Percentiles rank a stretch among this genome's conserved stretches.
These are phyloP conservation scores for Mormyrus proboscirostris DNA, from an alignment of 2,797 vertebrate genomes.

Conservation along the genomic window DNA sequence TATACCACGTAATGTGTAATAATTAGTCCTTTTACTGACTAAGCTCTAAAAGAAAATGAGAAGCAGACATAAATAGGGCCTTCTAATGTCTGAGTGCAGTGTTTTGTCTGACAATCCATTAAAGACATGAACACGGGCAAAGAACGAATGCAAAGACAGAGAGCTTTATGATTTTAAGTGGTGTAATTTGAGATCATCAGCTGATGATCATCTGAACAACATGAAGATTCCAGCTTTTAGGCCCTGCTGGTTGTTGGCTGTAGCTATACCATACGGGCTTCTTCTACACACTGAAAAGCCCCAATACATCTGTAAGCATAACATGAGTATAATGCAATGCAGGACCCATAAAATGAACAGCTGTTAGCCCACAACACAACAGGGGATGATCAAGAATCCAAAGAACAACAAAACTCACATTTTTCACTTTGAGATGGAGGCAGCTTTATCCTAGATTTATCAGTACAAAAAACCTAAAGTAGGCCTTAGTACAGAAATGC, in stretches of 20 bases:
- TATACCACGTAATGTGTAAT: slow-evolving; percentile 31
- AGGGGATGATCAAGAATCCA: not conserved
- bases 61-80: not conserved
- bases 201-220: not conserved
- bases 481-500: not conserved
- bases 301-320: not conserved
- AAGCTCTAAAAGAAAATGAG: not conserved
- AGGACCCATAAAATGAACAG: not conserved
- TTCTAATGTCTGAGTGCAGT: not conserved
- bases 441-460: not conserved
- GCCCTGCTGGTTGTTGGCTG: not conserved
- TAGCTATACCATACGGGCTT: not conserved
- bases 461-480: not conserved
- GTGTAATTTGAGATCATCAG: slow-evolving; percentile 18
- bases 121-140: slow-evolving; percentile 2
- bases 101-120: slow-evolving; percentile 20
- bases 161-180: slow-evolving; percentile 11
- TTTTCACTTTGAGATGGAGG: not conserved
- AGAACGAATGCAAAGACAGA: not conserved
- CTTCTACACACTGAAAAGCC: not conserved
- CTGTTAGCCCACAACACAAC: not conserved
- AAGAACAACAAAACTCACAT: not conserved
- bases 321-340: not conserved
- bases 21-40: slow-evolving; percentile 32
- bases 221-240: not conserved